Conservation (phyloP, 1,140 invertebrate genomes). For the Ganaspis sp. region DNA sequence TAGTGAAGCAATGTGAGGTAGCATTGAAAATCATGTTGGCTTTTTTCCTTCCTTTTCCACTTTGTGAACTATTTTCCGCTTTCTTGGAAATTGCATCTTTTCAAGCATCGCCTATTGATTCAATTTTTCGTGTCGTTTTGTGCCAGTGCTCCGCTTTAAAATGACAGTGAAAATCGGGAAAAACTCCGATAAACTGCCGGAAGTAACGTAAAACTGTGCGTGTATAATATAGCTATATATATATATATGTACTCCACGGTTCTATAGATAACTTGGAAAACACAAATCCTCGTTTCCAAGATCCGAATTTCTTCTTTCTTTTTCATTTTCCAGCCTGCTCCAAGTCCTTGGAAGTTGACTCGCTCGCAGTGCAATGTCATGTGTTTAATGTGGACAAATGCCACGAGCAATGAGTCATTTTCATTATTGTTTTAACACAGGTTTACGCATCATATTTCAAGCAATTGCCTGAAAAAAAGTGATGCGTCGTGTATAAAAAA, state of each 20-base stretch:
- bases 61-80: slow-evolving; percentile 36
- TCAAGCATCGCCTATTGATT: slow-evolving; percentile 3
- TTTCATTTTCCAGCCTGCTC: background rate
- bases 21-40: slow-evolving; percentile 63
- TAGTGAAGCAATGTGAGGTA: slow-evolving; percentile 70
- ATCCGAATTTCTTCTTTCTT: background rate
- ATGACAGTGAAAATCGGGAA: slow-evolving; percentile 62
- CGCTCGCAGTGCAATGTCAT: background rate
- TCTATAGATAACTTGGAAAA: slow-evolving; percentile 61
- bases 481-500: too few relatives aligned
- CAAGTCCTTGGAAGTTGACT: slow-evolving; percentile 9
- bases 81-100: slow-evolving; percentile 38
- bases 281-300: background rate
- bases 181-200: slow-evolving; percentile 66
- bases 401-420: slow-evolving; percentile 15
- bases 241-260: slow-evolving; percentile 36
- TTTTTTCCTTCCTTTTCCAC: slow-evolving; percentile 56
- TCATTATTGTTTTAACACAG: slow-evolving; percentile 21
- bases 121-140: slow-evolving; percentile 33
- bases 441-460: background rate
- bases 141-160: slow-evolving; percentile 46
- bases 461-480: background rate
- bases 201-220: slow-evolving; percentile 69
- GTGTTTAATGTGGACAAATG: background rate
- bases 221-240: slow-evolving; percentile 46